Conservation (phyloP, 2,888 invertebrate genomes). For the Drosophila sordidapex region DNA sequence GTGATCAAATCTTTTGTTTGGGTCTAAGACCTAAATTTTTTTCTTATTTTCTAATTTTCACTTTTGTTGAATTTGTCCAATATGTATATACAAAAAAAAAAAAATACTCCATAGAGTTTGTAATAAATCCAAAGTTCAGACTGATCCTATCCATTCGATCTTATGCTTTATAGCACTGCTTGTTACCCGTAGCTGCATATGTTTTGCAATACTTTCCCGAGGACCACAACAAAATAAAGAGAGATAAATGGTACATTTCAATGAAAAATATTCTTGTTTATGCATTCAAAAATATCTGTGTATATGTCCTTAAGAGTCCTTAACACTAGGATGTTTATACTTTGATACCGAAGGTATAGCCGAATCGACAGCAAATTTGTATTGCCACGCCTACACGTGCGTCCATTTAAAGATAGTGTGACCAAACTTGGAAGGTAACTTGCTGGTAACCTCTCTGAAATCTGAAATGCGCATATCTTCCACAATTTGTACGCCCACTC, state of each 20-base stretch:
- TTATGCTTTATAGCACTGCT: background rate
- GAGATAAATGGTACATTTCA: background rate
- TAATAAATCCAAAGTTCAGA: constrained; percentile 11
- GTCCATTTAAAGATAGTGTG: too few species aligned
- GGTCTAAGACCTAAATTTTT: background rate
- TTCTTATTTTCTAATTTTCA: background rate
- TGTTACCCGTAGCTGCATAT: background rate
- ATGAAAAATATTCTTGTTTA: background rate
- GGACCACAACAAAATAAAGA: background rate
- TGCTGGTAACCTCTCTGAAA: too few species aligned
- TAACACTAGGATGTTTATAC: background rate
- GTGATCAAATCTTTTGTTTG: background rate
- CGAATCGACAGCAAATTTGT: background rate
- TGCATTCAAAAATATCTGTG: background rate
- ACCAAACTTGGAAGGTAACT: too few species aligned
- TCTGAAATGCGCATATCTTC: too few species aligned
- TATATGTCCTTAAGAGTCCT: background rate
- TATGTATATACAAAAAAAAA: background rate
- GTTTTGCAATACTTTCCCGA: background rate
- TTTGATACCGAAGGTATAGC: background rate
- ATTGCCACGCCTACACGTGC: too few species aligned
- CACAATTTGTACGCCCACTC: too few species aligned
- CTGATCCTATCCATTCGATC: background rate
- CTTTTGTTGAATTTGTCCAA: background rate
- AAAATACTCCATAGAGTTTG: constrained; percentile 18